Evolutionary conservation across 2,113 vertebrate genomes (phyloP).

Genomic region (Heloderma charlesbogerti): DNA sequence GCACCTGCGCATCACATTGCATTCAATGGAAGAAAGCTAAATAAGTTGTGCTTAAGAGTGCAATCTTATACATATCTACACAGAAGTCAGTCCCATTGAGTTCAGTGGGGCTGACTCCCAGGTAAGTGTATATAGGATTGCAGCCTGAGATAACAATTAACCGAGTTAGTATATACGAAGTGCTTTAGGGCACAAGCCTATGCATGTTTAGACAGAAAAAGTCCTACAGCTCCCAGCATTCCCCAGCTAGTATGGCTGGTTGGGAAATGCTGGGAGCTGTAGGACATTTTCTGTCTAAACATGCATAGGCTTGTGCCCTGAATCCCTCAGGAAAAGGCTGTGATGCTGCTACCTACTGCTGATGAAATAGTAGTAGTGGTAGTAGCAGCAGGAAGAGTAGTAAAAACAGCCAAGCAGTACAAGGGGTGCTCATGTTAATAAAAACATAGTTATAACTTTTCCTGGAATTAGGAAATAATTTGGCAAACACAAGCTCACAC

Average conservation of each 20-base stretch:
- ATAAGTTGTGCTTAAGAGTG: background rate
- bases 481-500: slow-evolving; percentile 5
- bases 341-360: background rate
- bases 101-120: background rate
- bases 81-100: background rate
- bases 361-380: background rate
- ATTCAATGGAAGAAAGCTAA: background rate
- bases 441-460: background rate
- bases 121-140: background rate
- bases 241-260: no score
- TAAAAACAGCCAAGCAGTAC: background rate
- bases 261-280: no score
- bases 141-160: background rate
- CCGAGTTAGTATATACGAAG: background rate
- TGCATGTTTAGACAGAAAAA: no score
- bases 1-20: background rate
- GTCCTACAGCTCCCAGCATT: no score
- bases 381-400: background rate
- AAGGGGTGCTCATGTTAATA: background rate
- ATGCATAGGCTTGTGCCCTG: no score
- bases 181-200: no score
- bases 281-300: no score
- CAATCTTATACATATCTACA: background rate
- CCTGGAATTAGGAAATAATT: background rate
- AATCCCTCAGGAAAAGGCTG: background rate